Conservation (phyloP, 2,888 invertebrate genomes). For the Agonopterix arenella region DNA sequence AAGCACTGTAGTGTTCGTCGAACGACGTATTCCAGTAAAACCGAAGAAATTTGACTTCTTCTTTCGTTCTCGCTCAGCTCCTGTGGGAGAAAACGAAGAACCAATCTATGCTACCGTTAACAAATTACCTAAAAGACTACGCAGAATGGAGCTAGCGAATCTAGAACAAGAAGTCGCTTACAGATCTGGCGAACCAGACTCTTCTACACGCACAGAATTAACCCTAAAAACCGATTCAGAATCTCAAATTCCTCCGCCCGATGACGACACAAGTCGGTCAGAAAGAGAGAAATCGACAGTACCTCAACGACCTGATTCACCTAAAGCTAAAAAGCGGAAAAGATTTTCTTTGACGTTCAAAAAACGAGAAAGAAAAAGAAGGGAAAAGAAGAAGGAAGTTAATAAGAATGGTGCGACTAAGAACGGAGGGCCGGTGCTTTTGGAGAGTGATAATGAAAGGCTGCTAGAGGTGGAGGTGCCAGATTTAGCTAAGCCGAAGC, state of each 20-base stretch:
- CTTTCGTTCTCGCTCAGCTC: conserved; percentile 70
- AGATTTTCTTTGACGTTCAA: conserved; percentile 66
- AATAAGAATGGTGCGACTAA: conserved; percentile 48
- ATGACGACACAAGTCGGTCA: conserved; percentile 67
- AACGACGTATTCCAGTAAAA: conserved; percentile 63
- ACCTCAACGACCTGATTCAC: conserved; percentile 58
- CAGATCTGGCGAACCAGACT: conserved; percentile 56
- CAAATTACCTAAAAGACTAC: conserved; percentile 67
- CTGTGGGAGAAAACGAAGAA: conserved; percentile 67
- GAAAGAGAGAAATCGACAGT: conserved; percentile 60
- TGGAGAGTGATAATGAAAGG: conserved; percentile 66
- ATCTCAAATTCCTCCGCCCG: conserved; percentile 54
- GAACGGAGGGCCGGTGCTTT: conserved; percentile 45
- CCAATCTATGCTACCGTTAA: conserved; percentile 73
- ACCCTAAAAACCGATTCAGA: conserved; percentile 65
- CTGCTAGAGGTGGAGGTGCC: conserved; percentile 56
- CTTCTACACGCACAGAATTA: conserved; percentile 58
- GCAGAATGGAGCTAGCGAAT: conserved; percentile 65
- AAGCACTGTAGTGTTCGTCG: conserved; percentile 70
- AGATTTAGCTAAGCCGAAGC: conserved; percentile 45
- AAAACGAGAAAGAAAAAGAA: conserved; percentile 64
- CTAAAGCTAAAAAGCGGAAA: conserved; percentile 67
- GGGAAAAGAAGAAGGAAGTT: conserved; percentile 58
- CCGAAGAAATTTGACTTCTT: conserved; percentile 69
- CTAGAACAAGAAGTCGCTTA: conserved; percentile 69